Evolutionary conservation across 1,140 invertebrate species (phyloP).

Genomic region (Drosophila varians): DNA sequence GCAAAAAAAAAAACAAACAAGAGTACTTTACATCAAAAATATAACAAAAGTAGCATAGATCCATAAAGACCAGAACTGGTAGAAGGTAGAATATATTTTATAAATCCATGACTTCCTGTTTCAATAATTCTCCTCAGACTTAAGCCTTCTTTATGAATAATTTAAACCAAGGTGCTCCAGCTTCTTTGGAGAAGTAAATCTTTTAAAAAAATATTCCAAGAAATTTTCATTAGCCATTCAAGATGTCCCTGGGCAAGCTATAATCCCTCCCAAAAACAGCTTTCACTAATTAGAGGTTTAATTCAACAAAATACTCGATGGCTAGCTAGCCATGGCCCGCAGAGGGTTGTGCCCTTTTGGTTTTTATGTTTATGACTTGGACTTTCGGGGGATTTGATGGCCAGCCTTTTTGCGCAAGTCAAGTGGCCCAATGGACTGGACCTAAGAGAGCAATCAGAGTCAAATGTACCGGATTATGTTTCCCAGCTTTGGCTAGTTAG

Average conservation of each 20-base stretch:
- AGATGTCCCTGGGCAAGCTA: slow-evolving; percentile 37
- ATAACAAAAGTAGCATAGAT: slow-evolving; percentile 20
- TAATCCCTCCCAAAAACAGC: slow-evolving; percentile 38
- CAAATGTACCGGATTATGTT: slow-evolving; percentile 53
- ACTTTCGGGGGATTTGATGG: slow-evolving; percentile 46
- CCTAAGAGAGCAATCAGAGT: slow-evolving; percentile 60
- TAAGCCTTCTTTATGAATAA: slow-evolving; percentile 5
- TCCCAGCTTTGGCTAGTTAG: slow-evolving; percentile 28
- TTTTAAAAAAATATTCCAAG: slow-evolving; percentile 34
- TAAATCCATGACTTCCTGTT: slow-evolving; percentile 4
- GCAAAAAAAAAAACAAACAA: slow-evolving; percentile 12
- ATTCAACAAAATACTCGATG: slow-evolving; percentile 44
- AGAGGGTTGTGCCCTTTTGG: slow-evolving; percentile 31
- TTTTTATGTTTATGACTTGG: slow-evolving; percentile 47
- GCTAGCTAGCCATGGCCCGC: neutral
- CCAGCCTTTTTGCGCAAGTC: slow-evolving; percentile 24
- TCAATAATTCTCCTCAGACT: neutral
- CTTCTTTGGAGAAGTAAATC: slow-evolving; percentile 17
- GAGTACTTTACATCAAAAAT: slow-evolving; percentile 3
- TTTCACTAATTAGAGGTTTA: slow-evolving; percentile 49
- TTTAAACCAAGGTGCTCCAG: slow-evolving; percentile 17
- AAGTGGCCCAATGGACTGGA: slow-evolving; percentile 44
- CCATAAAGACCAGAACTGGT: neutral
- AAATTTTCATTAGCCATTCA: slow-evolving; percentile 35
- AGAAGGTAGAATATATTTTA: neutral